Conservation (phyloP, 2,888 invertebrate species). For the Agapetus fuscipes region DNA sequence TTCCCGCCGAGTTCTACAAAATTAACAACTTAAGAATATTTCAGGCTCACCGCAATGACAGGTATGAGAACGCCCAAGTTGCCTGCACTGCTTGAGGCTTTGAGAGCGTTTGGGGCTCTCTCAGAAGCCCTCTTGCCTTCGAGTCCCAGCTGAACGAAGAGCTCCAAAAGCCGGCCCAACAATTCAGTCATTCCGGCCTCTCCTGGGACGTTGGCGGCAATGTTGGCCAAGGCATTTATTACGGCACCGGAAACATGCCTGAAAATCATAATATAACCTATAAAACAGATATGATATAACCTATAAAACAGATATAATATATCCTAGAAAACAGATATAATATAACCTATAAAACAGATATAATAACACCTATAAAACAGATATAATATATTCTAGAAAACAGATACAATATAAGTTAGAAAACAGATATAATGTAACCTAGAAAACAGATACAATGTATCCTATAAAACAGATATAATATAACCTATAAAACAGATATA, state of each 20-base stretch:
- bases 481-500: too few species aligned
- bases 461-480: too few species aligned
- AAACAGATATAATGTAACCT: too few species aligned
- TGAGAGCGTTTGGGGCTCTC: constrained; percentile 65
- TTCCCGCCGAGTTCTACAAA: too few species aligned
- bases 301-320: too few species aligned
- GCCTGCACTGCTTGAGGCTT: constrained; percentile 93
- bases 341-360: too few species aligned
- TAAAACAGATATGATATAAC: background rate
- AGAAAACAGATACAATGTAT: too few species aligned
- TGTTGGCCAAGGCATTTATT: constrained; percentile 92
- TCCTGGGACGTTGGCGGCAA: constrained; percentile 88
- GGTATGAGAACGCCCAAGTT: constrained; percentile 97
- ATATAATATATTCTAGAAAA: too few species aligned
- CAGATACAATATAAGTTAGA: too few species aligned
- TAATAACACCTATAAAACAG: too few species aligned
- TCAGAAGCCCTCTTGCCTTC: constrained; percentile 95
- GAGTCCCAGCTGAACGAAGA: constrained; percentile 95
- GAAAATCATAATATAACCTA: constrained; percentile 20
- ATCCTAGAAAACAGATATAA: too few species aligned
- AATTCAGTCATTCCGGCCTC: constrained; percentile 77
- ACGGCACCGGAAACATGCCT: constrained; percentile 91
- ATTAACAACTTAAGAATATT: too few species aligned
- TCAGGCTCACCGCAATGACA: constrained; percentile 73
- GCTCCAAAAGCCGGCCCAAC: constrained; percentile 79